A percentile compares a stretch with the other conserved stretches of the same genome.
phyloP scores from a whole-genome alignment of 2,888 invertebrate genomes.

The Sphaerophoria rueppellii region DNA sequence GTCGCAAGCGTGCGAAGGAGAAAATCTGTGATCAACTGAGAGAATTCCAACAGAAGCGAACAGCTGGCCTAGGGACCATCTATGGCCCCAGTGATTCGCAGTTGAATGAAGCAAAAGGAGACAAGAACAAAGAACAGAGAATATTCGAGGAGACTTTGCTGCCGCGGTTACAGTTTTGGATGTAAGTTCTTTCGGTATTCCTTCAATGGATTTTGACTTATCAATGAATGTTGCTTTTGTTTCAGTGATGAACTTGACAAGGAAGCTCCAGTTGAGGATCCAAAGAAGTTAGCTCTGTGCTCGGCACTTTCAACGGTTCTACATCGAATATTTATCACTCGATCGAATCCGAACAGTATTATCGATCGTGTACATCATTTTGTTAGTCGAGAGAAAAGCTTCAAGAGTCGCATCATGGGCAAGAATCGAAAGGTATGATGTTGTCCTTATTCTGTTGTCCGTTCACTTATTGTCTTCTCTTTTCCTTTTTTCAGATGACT shows the following conservation, averaged over 20 bases:
- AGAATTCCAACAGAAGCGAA: constrained; percentile 90
- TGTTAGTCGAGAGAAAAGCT: constrained; percentile 92
- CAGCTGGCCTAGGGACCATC: constrained; percentile 93
- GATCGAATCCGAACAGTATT: constrained; percentile 84
- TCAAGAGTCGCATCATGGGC: constrained; percentile 87
- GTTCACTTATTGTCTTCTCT: neutral
- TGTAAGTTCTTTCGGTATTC: constrained; percentile 83
- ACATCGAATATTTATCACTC: constrained; percentile 88
- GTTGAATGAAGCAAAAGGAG: constrained; percentile 90
- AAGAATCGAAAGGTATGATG: constrained; percentile 86
- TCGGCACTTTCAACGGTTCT: constrained; percentile 92
- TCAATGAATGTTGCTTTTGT: constrained; percentile 21
- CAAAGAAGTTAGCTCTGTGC: constrained; percentile 86
- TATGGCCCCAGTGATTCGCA: constrained; percentile 93
- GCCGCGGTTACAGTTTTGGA: constrained; percentile 87
- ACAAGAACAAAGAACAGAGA: constrained; percentile 89
- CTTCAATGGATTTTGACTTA: neutral
- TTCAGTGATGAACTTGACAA: constrained; percentile 86
- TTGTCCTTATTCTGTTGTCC: neutral
- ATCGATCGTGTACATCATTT: constrained; percentile 92
- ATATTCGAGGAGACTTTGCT: constrained; percentile 89
- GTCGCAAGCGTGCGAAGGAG: constrained; percentile 86
- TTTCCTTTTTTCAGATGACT: constrained; percentile 83
- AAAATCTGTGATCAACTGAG: constrained; percentile 81
- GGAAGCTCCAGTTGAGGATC: constrained; percentile 84